These are phyloP conservation scores for Odontomyia ornata DNA, from an alignment of 2,888 invertebrate genomes.

Conservation along the genomic window DNA sequence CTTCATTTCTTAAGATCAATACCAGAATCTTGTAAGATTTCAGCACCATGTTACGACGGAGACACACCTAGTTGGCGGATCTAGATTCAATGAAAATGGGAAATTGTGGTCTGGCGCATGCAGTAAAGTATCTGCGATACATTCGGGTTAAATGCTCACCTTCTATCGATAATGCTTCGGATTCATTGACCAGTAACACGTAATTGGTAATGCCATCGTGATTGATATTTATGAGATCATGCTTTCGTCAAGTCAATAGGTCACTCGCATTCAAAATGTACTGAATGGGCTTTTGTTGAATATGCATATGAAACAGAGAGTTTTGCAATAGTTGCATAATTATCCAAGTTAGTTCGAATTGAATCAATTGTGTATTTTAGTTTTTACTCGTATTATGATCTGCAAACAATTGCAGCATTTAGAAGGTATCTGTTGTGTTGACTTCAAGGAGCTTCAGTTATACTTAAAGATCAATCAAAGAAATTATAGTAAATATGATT, in stretches of 20 bases:
- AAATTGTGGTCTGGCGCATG: not conserved
- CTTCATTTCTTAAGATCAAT: not conserved
- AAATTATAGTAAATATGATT: no score
- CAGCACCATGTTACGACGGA: not conserved
- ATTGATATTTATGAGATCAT: conserved; percentile 28
- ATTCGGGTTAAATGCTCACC: not conserved
- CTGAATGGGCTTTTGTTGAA: not conserved
- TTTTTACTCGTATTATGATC: no score
- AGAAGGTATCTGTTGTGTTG: no score
- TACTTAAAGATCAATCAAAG: no score
- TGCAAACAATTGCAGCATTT: no score
- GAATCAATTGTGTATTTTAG: no score
- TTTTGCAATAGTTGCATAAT: no score
- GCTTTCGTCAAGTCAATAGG: conserved; percentile 5
- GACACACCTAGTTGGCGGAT: not conserved
- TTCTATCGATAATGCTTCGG: not conserved
- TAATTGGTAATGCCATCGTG: not conserved
- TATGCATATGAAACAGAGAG: not conserved
- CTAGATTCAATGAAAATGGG: not conserved
- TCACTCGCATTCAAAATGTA: conserved; percentile 2
- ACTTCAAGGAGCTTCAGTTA: no score
- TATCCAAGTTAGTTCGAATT: no score
- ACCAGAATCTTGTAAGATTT: not conserved
- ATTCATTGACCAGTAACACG: not conserved
- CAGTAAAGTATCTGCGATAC: not conserved